Evolutionary conservation across 2,888 invertebrate genomes (phyloP), one percentile per base, ranked within the genome.

Genomic region (Leptopterna dolabrata): DNA sequence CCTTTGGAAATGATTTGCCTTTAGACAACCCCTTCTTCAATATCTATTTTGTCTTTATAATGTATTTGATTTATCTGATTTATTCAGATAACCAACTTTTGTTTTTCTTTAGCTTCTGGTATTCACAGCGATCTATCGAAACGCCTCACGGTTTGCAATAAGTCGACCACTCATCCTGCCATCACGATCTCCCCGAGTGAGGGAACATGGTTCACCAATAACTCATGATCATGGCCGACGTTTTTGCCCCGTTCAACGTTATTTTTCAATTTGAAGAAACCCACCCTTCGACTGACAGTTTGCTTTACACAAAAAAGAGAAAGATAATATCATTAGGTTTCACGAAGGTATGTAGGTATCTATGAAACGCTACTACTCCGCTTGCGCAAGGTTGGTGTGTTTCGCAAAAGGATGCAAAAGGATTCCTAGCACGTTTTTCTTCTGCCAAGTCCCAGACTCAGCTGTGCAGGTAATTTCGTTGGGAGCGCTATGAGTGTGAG

Each of bases 381-480:
- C 63, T 63, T 63, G 63, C 63, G 24, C 19, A 19, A 63, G 63
- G 27, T 63, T 19, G 24, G 19, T 11, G 63, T 63, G 19, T 63
- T 63, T 63, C 63, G 63, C 24, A 63, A 63, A 63, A 63, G 27
- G 63, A 63, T 63, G 63, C 63, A 63, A 7, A 29, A 71, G 73
- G 73, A 73, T 73, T 73, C 73, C 73, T 36, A 73, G 73, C 73
- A 73, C 73, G 73, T 73, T 19, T n/a, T 36, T 36, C 41, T 16
- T 73, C 70, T 16, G 41, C 73, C 24, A 24, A 63, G 63, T 24
- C 63, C n/a, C 51, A 51, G 51, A n/a, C 51, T 16, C 16, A 16
- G 51, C 16, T 63, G 4, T 24, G 63, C 11, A 63, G 63, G 63
- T 63, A 63, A 63, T 63, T 63, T 63, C 63, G 63, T 63, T 63